Evolutionary conservation across 30 jellyfish, hydroid and myxozoan genomes (phyloP), one percentile per base, ranked within the genome.

Genomic region (Clytia hemisphaerica): DNA sequence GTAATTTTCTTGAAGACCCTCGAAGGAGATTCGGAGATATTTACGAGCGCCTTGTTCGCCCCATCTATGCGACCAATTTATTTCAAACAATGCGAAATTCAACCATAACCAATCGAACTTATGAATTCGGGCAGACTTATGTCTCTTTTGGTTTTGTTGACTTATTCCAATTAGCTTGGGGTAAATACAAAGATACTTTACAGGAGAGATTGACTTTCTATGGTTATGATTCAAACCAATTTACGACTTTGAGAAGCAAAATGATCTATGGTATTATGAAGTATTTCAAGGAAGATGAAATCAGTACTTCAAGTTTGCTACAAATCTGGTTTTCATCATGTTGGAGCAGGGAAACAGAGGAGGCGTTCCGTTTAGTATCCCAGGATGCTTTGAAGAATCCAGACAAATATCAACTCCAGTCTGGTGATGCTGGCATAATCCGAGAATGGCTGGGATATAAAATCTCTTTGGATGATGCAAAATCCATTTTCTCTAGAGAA

Each of bases 311-410:
- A 57, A 21, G 51, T 57, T 6, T n/a, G n/a, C n/a, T n/a, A n/a
- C n/a, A n/a, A n/a, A n/a, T n/a, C n/a, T 57, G 70, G 70, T 57
- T 57, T 30, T 57, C 70, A 12, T 22, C 70, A 21, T 37, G 70
- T 6, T 57, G 70, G 70, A 21, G 33, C 49, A 44, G 30, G 1
- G 30, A 30, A 57, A 57, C 70, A 6, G 25, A 21, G 48, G 33
- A 57, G 2, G 70, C 25, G 15, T 57, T 57, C 42, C 25, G 30
- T 22, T n/a, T 30, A 21, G 70, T 45, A n/a, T 57, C 44, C 33
- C 42, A 1, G 16, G 15, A 33, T 30, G 70, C 30, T 25, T 21
- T 21, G 70, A 33, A 57, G 15, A 22, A 37, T 25, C n/a, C n/a
- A n/a, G n/a, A n/a, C n/a, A n/a, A n/a, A n/a, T n/a, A n/a, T n/a